These are phyloP conservation scores for Coreoperca whiteheadi DNA, from an alignment of 2,113 vertebrate genomes.

Conservation along the genomic window DNA sequence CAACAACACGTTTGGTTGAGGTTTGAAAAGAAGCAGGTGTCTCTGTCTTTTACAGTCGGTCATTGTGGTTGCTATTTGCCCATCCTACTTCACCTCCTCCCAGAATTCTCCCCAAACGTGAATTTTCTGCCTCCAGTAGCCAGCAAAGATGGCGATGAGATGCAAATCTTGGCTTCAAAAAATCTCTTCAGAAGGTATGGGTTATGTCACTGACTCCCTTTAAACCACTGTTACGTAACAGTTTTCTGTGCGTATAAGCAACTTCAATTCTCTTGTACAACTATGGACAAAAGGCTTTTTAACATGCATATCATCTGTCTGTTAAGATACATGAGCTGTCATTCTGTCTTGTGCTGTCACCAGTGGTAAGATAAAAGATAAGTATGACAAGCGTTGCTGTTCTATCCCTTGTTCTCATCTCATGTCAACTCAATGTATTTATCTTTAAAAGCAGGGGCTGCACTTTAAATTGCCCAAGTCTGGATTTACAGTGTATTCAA, in stretches of 20 bases:
- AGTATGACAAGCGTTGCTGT: conserved; percentile 24
- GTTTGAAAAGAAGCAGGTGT: neutral
- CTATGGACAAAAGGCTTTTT: conserved; percentile 6
- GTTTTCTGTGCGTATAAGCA: neutral
- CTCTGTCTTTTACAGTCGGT: neutral
- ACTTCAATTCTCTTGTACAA: neutral
- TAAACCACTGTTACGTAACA: neutral
- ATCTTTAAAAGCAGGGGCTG: conserved; percentile 12
- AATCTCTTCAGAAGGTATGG: neutral
- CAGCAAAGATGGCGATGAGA: neutral
- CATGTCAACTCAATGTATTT: conserved; percentile 7
- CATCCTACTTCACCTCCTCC: neutral
- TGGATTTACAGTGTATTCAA: neutral
- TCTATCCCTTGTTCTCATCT: conserved; percentile 19
- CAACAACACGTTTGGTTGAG: no score
- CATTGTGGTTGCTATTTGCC: neutral
- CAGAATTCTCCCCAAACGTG: neutral
- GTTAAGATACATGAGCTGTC: conserved; percentile 2
- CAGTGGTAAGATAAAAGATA: conserved; percentile 29
- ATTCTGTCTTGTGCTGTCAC: conserved; percentile 29
- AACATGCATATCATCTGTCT: conserved; percentile 22
- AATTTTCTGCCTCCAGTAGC: neutral
- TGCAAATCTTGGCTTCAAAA: neutral
- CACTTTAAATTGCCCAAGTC: neutral
- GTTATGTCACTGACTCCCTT: neutral